A percentile compares a stretch with the other conserved stretches of the same genome.
These are phyloP conservation scores for Drosophila maculinotata DNA, from an alignment of 2,888 invertebrate species.

Conservation along the genomic window DNA sequence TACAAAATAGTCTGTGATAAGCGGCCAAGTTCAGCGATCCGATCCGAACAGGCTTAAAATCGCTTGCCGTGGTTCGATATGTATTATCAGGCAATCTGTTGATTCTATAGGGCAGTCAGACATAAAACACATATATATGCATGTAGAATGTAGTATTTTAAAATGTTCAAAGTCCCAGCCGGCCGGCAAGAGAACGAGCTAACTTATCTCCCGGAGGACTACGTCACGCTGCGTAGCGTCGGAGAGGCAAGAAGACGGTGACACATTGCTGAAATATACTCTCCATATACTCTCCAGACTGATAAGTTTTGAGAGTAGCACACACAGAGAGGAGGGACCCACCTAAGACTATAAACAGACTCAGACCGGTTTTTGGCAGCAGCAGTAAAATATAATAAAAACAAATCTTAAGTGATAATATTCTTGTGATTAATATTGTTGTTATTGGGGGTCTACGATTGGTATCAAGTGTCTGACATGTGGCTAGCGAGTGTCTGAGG, in stretches of 20 bases:
- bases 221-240: slow-evolving; percentile 56
- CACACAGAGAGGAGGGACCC: slow-evolving; percentile 6
- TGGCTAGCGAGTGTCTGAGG: slow-evolving; percentile 70
- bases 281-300: slow-evolving; percentile 21
- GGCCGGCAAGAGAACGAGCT: slow-evolving; percentile 55
- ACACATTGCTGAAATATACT: slow-evolving; percentile 66
- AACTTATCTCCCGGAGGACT: slow-evolving; percentile 62
- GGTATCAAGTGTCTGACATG: slow-evolving; percentile 69
- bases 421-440: slow-evolving; percentile 22
- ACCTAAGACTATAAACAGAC: slow-evolving; percentile 38
- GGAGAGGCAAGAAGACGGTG: slow-evolving; percentile 59
- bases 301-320: slow-evolving; percentile 8
- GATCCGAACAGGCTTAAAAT: slow-evolving; percentile 29
- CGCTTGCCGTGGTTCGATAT: slow-evolving; percentile 12
- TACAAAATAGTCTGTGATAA: slow-evolving; percentile 34
- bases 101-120: slow-evolving; percentile 25
- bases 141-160: slow-evolving; percentile 2
- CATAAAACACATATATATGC: neutral
- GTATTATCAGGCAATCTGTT: slow-evolving; percentile 55
- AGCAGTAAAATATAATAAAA: slow-evolving; percentile 36
- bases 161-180: slow-evolving; percentile 68
- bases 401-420: slow-evolving; percentile 48
- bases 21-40: slow-evolving; percentile 61
- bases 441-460: slow-evolving; percentile 71
- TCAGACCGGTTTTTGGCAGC: slow-evolving; percentile 53